Evolutionary conservation across 2,888 invertebrate species (phyloP).

Genomic region (Drosophila lutescens): DNA sequence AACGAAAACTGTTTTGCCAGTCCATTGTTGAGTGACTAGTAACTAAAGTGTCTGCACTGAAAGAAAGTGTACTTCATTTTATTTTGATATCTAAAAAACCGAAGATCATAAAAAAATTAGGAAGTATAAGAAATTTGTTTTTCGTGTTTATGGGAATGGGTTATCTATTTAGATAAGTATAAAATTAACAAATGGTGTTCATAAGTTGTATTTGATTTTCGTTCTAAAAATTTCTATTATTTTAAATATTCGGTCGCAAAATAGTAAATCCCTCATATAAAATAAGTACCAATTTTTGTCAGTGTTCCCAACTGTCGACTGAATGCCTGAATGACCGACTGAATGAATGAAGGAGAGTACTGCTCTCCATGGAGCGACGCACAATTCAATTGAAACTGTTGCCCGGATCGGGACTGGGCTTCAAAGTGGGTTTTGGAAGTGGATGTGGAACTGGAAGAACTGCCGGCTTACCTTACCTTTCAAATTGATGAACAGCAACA

Average conservation of each 20-base stretch:
- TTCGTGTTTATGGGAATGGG: too few relatives aligned
- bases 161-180: too few relatives aligned
- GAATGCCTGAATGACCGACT: conserved; percentile 36
- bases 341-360: conserved; percentile 23
- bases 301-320: conserved; percentile 30
- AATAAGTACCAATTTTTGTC: background rate
- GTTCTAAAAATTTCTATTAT: too few relatives aligned
- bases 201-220: too few relatives aligned
- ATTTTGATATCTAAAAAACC: background rate
- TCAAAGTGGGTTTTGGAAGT: conserved; percentile 12
- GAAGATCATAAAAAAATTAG: too few relatives aligned
- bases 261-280: too few relatives aligned
- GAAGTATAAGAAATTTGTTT: too few relatives aligned
- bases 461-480: conserved; percentile 69
- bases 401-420: conserved; percentile 31
- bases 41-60: conserved; percentile 19
- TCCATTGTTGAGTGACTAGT: conserved; percentile 43
- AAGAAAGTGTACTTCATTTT: background rate
- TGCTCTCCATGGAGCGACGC: conserved; percentile 33
- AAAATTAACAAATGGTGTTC: too few relatives aligned
- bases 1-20: conserved; percentile 47
- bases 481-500: conserved; percentile 80
- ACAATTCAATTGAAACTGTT: conserved; percentile 52
- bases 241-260: too few relatives aligned
- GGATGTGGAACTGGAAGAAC: conserved; percentile 31